Percentiles rank a stretch among this genome's conserved stretches.
phyloP scores from a whole-genome alignment of 2,113 vertebrate species.

The Pelecanoides urinatrix region DNA sequence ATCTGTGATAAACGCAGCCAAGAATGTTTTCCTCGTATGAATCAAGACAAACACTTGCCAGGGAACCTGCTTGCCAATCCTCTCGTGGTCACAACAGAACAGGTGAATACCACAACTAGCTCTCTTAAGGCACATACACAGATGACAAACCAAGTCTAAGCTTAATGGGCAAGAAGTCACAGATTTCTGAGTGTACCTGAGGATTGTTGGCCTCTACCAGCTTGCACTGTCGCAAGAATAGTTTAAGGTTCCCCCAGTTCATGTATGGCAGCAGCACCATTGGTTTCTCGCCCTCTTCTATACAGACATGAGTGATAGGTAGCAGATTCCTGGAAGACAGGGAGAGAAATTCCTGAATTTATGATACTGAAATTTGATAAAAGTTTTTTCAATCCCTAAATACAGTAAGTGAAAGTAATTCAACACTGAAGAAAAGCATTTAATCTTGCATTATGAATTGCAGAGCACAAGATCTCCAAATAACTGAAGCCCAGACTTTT shows the following conservation, averaged over 20 bases:
- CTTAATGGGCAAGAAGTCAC: background rate
- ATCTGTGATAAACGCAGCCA: background rate
- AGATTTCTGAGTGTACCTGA: slow-evolving; percentile 77
- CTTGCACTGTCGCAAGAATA: slow-evolving; percentile 97
- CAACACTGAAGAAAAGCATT: background rate
- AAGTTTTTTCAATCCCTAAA: background rate
- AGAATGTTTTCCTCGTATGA: background rate
- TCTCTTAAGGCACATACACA: background rate
- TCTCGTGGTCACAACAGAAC: background rate
- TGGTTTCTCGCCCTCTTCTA: slow-evolving; percentile 95
- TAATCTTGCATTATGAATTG: background rate
- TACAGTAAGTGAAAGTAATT: background rate
- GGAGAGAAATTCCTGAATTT: background rate
- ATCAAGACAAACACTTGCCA: background rate
- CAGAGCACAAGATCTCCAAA: background rate
- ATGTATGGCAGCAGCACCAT: slow-evolving; percentile 96
- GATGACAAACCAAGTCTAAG: background rate
- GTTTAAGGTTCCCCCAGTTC: slow-evolving; percentile 99
- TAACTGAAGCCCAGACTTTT: background rate
- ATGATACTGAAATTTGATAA: background rate
- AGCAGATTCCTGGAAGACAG: slow-evolving; percentile 86
- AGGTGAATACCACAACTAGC: background rate
- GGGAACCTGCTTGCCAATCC: background rate
- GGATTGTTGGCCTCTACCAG: slow-evolving; percentile 98
- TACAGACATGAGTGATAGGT: slow-evolving; percentile 93